Percentiles rank a stretch among this genome's conserved stretches.
Evolutionary conservation across 2,888 invertebrate genomes (phyloP).

Genomic region (Drepanosiphum platanoidis): DNA sequence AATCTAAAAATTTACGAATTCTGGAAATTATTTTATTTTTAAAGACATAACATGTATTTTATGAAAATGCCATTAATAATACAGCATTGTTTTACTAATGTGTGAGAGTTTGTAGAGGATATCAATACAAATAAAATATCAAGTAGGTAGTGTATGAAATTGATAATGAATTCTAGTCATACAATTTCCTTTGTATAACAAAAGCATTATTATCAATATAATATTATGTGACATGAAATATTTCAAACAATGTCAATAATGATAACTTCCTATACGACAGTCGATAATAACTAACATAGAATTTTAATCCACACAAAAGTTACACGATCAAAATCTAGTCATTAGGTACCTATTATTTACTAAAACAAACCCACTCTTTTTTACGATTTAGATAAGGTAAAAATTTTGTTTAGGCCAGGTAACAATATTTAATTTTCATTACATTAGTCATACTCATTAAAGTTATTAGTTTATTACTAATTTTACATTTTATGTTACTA

Average conservation of each 20-base stretch:
- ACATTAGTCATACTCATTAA: too few species aligned
- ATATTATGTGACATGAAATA: constrained; percentile 29
- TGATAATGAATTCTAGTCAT: constrained; percentile 21
- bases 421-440: too few species aligned
- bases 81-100: background rate
- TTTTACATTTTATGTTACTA: too few species aligned
- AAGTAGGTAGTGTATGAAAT: background rate
- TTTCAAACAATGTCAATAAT: constrained; percentile 1
- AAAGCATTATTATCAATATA: constrained; percentile 9
- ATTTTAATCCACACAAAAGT: constrained; percentile 36
- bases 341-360: background rate
- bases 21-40: background rate
- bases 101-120: background rate
- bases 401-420: background rate
- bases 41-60: background rate
- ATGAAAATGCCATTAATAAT: background rate
- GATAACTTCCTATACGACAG: constrained; percentile 27
- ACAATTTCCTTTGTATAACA: constrained; percentile 23
- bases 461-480: too few species aligned
- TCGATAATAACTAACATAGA: constrained; percentile 12
- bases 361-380: background rate
- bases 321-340: constrained; percentile 5
- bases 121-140: constrained; percentile 23
- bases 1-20: background rate
- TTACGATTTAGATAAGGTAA: background rate